These are phyloP conservation scores for Pachyuromys duprasi DNA, from an alignment of 2,797 vertebrate species.

Conservation along the genomic window DNA sequence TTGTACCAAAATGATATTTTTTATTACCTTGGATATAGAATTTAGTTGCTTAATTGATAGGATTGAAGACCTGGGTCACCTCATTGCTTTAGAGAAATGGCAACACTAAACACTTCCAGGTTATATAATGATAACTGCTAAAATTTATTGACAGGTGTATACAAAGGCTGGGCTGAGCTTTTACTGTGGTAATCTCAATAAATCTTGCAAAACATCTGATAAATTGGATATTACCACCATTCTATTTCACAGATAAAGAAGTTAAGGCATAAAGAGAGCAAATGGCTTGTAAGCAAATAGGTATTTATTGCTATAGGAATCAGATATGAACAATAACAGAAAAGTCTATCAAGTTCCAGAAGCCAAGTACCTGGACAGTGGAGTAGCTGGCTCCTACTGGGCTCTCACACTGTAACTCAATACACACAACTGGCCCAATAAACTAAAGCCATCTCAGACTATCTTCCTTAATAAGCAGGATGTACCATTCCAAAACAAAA, in stretches of 20 bases:
- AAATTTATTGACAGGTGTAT: background rate
- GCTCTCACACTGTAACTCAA: background rate
- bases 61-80: background rate
- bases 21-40: slow-evolving; percentile 27
- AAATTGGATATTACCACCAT: background rate
- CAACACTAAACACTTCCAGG: slow-evolving; percentile 17
- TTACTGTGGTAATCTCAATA: background rate
- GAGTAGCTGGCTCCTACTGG: background rate
- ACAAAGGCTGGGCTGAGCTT: background rate
- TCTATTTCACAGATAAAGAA: background rate
- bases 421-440: background rate
- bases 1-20: slow-evolving; percentile 17
- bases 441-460: background rate
- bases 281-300: background rate
- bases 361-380: background rate
- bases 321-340: background rate
- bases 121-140: background rate
- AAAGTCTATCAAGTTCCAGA: background rate
- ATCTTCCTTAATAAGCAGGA: background rate
- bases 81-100: background rate
- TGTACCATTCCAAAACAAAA: background rate
- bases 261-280: background rate
- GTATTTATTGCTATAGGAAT: background rate
- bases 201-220: slow-evolving; percentile 26
- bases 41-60: background rate